A percentile compares a stretch with the other conserved stretches of the same genome.
phyloP scores from a whole-genome alignment of 2,797 vertebrate species.

The Eidolon dupreanum region DNA sequence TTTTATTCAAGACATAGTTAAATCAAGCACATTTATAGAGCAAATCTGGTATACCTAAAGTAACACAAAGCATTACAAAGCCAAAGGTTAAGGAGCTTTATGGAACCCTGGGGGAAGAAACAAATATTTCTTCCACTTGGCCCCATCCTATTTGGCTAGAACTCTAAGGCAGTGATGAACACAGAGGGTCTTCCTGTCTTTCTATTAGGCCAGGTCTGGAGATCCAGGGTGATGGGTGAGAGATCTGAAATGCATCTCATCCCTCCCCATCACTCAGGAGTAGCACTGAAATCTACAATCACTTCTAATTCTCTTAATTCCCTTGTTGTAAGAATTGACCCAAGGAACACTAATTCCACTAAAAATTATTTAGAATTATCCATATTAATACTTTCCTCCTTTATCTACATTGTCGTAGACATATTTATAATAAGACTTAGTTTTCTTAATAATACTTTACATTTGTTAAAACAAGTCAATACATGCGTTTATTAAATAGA shows the following conservation, averaged over 20 bases:
- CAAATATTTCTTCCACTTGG: neutral
- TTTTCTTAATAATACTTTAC: neutral
- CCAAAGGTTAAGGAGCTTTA: neutral
- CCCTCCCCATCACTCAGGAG: neutral
- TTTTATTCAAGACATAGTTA: neutral
- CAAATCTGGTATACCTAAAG: neutral
- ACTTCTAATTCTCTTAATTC: neutral
- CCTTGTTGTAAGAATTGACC: neutral
- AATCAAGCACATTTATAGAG: neutral
- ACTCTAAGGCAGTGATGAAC: neutral
- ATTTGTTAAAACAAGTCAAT: neutral
- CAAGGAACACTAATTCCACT: neutral
- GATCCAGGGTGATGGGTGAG: neutral
- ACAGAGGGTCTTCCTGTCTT: neutral
- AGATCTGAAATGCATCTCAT: neutral
- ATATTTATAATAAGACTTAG: neutral
- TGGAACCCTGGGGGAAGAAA: neutral
- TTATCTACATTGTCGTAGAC: neutral
- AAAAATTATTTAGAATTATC: neutral
- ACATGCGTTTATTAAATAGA: neutral
- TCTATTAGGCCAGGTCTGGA: neutral
- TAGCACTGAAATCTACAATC: neutral
- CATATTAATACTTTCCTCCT: neutral
- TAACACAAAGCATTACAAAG: constrained; percentile 11
- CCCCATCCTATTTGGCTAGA: neutral